Evolutionary conservation across 2,888 invertebrate species (phyloP), one percentile per base, ranked within the genome.

Genomic region (Xanthorhoe spadicearia): DNA sequence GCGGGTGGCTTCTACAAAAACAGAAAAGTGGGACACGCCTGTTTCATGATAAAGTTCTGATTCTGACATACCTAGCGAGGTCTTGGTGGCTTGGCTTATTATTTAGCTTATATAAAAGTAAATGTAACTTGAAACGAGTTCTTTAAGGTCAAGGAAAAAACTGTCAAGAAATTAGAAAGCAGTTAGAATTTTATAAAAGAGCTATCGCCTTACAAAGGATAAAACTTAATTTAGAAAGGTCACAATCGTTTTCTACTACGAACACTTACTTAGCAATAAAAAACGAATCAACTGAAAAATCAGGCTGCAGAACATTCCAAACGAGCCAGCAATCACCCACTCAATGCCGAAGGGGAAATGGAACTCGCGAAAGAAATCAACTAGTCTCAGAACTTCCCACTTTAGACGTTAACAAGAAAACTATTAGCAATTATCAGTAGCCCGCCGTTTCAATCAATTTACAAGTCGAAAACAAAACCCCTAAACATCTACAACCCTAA

Each of bases 341-440:
- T 83, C 80, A 79, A 78, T 73, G 75, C 77, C 73, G 72, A 74
- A 77, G 71, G 77, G 76, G 77, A 82, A 83, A 82, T 81, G 74
- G 77, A 82, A 80, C 81, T 81, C 75, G 77, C 77, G 78, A 80
- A 83, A 84, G 84, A 85, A 85, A 83, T 83, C 84, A 84, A 83
- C 83, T 78, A 83, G 80, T 79, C 83, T 79, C 71, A 78, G 77
- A 87, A 87, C 84, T 87, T 84, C 70, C 78, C 77, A 82, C 84
- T 83, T 73, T 76, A 76, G 77, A 79, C 83, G 82, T 79, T 89
- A 91, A 91, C 90, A 86, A 88, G 90, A 89, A 89, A 91, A 89
- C 89, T 88, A 89, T 89, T 86, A 89, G 86, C 87, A 88, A 90
- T 90, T 90, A 90, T 90, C 88, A 88, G 86, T 78, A 77, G 83